Evolutionary conservation across 1,140 invertebrate genomes (phyloP).

Genomic region (Pygmarrhopalites habei): DNA sequence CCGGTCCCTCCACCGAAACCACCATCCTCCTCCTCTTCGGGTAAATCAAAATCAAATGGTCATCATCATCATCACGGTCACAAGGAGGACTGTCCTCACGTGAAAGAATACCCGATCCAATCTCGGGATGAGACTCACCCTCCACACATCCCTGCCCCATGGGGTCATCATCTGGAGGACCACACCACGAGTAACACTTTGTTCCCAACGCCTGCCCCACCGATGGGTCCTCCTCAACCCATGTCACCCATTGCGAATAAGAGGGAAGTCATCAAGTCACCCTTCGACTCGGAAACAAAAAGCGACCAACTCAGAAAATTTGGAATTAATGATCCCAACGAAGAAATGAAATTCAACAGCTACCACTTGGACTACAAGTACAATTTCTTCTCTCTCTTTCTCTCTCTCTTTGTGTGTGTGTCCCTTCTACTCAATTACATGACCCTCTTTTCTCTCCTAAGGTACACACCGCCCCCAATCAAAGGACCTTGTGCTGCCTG

Average conservation of each 20-base stretch:
- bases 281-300: constrained; percentile 8
- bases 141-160: neutral
- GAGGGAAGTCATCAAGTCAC: constrained; percentile 6
- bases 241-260: neutral
- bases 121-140: constrained; percentile 6
- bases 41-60: constrained; percentile 7
- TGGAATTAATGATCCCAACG: constrained; percentile 31
- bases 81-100: constrained; percentile 1
- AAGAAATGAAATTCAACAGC: constrained; percentile 33
- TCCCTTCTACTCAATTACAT: neutral
- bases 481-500: constrained; percentile 38
- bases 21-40: neutral
- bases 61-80: neutral
- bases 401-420: neutral
- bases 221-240: neutral
- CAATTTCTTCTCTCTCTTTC: too few species aligned
- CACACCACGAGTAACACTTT: constrained; percentile 4
- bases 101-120: neutral
- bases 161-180: neutral
- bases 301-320: constrained; percentile 11
- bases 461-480: constrained; percentile 34
- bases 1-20: neutral
- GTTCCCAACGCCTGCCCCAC: constrained; percentile 8
- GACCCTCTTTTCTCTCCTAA: too few species aligned
- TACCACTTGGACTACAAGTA: constrained; percentile 35